phyloP scores from a whole-genome alignment of 2,113 vertebrate genomes.

The Malurus cyaneus region DNA sequence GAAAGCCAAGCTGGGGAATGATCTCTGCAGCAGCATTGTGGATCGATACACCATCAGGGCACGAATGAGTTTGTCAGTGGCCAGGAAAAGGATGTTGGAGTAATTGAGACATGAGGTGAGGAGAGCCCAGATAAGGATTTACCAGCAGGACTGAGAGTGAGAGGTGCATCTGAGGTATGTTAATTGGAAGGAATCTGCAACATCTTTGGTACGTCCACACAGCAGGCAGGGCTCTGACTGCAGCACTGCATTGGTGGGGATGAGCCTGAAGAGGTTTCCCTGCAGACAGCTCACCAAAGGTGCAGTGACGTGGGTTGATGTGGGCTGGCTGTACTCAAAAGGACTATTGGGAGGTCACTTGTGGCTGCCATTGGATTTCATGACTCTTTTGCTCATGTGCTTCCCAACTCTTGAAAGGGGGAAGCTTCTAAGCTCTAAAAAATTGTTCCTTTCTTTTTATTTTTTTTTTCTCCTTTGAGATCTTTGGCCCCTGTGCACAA shows the following conservation, averaged over 20 bases:
- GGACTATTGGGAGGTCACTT: not conserved
- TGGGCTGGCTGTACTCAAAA: not conserved
- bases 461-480: not conserved
- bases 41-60: slow-evolving; percentile 35
- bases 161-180: not conserved
- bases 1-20: not conserved
- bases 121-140: slow-evolving; percentile 31
- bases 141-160: not conserved
- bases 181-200: not conserved
- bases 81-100: slow-evolving; percentile 16
- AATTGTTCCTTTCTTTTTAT: not conserved
- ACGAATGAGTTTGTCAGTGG: slow-evolving; percentile 18
- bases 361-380: not conserved
- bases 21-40: not conserved
- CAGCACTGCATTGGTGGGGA: not conserved
- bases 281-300: not conserved
- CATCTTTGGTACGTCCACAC: not conserved
- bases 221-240: not conserved
- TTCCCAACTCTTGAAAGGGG: not conserved
- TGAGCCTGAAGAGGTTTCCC: not conserved
- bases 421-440: not conserved
- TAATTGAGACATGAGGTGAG: slow-evolving; percentile 50
- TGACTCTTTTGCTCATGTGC: not conserved
- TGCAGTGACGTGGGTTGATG: accelerated
- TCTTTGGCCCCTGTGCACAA: not conserved